Conservation (phyloP, 2,888 invertebrate species). For the Thereva unica region DNA sequence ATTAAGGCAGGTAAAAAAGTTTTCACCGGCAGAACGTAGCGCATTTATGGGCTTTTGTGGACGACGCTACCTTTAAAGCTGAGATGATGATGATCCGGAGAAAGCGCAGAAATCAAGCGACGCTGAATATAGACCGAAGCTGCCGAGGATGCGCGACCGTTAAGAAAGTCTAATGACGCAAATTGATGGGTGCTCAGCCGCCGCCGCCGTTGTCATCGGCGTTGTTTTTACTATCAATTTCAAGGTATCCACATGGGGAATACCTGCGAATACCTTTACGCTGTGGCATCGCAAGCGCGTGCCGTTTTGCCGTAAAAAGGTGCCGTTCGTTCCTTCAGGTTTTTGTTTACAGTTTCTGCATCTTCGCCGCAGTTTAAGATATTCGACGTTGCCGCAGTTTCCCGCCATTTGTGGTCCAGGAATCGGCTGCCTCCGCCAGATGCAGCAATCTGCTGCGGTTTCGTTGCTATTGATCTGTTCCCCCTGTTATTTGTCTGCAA, state of each 20-base stretch:
- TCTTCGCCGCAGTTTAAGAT: conserved; percentile 2
- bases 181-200: background rate
- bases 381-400: conserved; percentile 12
- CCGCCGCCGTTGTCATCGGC: background rate
- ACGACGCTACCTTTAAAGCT: no score
- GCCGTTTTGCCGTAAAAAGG: conserved; percentile 29
- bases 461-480: conserved; percentile 11
- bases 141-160: conserved; percentile 11
- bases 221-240: conserved; percentile 8
- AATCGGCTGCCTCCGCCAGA: conserved; percentile 3
- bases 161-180: conserved; percentile 27
- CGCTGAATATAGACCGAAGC: conserved; percentile 26
- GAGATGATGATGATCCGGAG: background rate
- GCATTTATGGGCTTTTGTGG: no score
- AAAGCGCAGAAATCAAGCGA: conserved; percentile 26
- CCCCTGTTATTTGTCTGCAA: conserved; percentile 13
- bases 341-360: conserved; percentile 26
- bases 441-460: background rate
- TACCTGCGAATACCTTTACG: background rate
- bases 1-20: no score
- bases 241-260: background rate
- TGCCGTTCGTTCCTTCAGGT: conserved; percentile 17
- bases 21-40: no score
- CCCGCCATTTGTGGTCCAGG: conserved; percentile 23
- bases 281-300: conserved; percentile 16